Evolutionary conservation across 1,140 invertebrate genomes (phyloP).

Genomic region (Aphidius ervi): DNA sequence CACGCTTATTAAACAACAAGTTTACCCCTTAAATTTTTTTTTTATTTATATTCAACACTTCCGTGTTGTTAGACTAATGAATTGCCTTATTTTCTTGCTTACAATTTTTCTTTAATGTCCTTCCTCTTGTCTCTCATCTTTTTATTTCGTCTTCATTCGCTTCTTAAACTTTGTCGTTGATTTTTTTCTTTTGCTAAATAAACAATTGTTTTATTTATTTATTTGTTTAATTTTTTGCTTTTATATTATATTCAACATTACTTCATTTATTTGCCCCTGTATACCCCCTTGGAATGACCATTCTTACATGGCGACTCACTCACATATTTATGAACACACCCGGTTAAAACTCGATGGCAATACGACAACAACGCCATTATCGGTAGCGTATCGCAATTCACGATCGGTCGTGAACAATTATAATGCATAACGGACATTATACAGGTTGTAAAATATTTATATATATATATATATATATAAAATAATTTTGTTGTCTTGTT

Average conservation of each 20-base stretch:
- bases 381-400: constrained; percentile 24
- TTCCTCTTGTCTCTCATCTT: constrained; percentile 28
- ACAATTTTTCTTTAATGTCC: constrained; percentile 6
- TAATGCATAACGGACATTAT: constrained; percentile 33
- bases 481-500: no score
- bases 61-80: constrained; percentile 53
- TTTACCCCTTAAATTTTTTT: constrained; percentile 20
- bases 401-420: constrained; percentile 23
- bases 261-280: no score
- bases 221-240: no score
- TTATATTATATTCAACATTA: no score
- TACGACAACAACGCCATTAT: constrained; percentile 22
- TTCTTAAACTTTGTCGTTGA: not conserved
- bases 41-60: constrained; percentile 34
- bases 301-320: not conserved
- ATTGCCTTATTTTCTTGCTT: constrained; percentile 41
- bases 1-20: constrained; percentile 18
- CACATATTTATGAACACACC: constrained; percentile 25
- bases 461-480: no score
- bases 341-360: constrained; percentile 8
- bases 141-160: constrained; percentile 9
- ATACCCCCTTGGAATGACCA: no score
- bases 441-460: constrained; percentile 20
- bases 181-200: no score
- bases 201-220: no score